Percentiles rank a stretch among this genome's conserved stretches.
These are phyloP conservation scores for Thecocarcelia acutangulata DNA, from an alignment of 2,888 invertebrate genomes.

Conservation along the genomic window DNA sequence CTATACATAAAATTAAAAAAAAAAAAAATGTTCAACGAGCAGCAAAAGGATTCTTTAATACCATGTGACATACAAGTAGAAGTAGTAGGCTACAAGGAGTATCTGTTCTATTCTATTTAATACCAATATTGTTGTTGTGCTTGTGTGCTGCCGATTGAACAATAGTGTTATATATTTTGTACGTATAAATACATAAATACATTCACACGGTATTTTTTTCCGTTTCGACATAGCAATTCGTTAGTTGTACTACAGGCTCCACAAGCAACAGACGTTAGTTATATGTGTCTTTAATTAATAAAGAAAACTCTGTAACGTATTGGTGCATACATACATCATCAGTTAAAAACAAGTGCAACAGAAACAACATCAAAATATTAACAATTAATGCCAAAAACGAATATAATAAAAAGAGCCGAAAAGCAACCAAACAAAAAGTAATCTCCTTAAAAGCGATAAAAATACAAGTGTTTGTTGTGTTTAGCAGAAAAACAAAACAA, in stretches of 20 bases:
- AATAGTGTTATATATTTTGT: constrained; percentile 44
- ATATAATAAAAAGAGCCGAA: constrained; percentile 53
- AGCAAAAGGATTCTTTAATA: constrained; percentile 34
- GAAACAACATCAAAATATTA: background rate
- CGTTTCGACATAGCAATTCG: constrained; percentile 73
- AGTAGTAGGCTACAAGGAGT: constrained; percentile 34
- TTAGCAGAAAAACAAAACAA: constrained; percentile 13
- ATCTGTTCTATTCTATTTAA: constrained; percentile 20
- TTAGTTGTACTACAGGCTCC: constrained; percentile 81
- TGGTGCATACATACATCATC: constrained; percentile 12
- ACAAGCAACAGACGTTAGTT: constrained; percentile 78
- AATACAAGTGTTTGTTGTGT: constrained; percentile 21
- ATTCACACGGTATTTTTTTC: constrained; percentile 73
- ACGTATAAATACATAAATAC: constrained; percentile 20
- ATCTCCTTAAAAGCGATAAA: too few species aligned
- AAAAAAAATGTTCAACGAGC: too few species aligned
- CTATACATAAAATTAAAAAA: constrained; percentile 1
- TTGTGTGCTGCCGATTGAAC: constrained; percentile 32
- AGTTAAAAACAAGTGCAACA: background rate
- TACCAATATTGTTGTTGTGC: constrained; percentile 35
- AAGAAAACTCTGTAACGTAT: constrained; percentile 36
- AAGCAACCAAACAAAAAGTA: constrained; percentile 23
- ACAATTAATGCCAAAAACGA: constrained; percentile 20
- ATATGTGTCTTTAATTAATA: constrained; percentile 1
- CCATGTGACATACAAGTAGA: constrained; percentile 14